Evolutionary conservation across 1,140 invertebrate genomes (phyloP).

Genomic region (Himalopsyche phryganea): DNA sequence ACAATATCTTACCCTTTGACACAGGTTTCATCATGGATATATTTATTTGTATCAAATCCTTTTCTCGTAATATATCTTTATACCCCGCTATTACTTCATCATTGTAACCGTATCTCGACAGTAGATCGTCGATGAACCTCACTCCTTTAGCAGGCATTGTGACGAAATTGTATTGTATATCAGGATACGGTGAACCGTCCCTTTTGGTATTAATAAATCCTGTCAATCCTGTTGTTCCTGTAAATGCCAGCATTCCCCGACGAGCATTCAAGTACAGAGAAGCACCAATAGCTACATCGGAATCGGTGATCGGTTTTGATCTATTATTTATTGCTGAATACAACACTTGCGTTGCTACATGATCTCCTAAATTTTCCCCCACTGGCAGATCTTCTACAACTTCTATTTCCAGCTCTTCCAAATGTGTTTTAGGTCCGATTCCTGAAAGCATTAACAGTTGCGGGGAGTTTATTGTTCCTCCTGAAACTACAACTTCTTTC

Average conservation of each 20-base stretch:
- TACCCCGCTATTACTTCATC: slow-evolving; percentile 2
- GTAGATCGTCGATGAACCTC: not conserved
- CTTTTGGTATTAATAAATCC: slow-evolving; percentile 35
- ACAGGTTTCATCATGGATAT: slow-evolving; percentile 53
- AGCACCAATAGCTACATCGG: not conserved
- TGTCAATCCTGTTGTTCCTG: not conserved
- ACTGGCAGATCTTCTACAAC: slow-evolving; percentile 71
- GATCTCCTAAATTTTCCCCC: slow-evolving; percentile 65
- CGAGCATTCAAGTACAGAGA: not conserved
- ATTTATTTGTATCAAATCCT: slow-evolving; percentile 43
- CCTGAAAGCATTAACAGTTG: slow-evolving; percentile 86
- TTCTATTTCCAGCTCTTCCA: slow-evolving; percentile 66
- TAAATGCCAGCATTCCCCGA: not conserved
- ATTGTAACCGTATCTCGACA: slow-evolving; percentile 10
- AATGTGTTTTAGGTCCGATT: slow-evolving; percentile 73
- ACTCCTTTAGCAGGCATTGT: not conserved
- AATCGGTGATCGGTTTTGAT: not conserved
- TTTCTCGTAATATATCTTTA: slow-evolving; percentile 37
- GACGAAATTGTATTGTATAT: slow-evolving; percentile 21
- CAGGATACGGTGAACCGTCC: slow-evolving; percentile 13
- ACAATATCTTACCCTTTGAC: slow-evolving; percentile 56
- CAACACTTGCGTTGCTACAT: slow-evolving; percentile 38
- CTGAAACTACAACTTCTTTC: slow-evolving; percentile 76
- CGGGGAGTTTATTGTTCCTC: slow-evolving; percentile 75
- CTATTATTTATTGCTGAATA: slow-evolving; percentile 4